Evolutionary conservation across 2,797 vertebrate species (phyloP).

Genomic region (Chloroceryle inda): DNA sequence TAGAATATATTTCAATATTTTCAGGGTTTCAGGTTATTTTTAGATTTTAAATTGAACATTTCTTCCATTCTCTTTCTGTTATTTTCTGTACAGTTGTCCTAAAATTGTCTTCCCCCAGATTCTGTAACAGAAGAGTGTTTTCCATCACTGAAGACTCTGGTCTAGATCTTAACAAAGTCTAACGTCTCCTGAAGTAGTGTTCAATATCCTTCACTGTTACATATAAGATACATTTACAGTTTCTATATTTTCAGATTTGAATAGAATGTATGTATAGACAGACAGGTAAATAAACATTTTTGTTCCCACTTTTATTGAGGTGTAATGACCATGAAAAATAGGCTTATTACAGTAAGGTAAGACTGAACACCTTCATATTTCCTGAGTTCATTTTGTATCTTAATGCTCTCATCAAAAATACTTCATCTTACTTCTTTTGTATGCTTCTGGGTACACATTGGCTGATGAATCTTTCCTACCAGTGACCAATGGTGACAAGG

Average conservation of each 20-base stretch:
- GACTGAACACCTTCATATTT: background rate
- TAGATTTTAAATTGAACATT: background rate
- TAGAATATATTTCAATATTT: background rate
- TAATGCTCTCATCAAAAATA: background rate
- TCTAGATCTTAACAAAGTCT: background rate
- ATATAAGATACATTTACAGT: background rate
- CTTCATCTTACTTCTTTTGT: background rate
- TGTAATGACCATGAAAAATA: background rate
- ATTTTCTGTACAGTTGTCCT: conserved; percentile 4
- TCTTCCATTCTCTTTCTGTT: background rate
- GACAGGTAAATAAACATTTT: background rate
- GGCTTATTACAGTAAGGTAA: background rate
- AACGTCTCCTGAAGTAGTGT: background rate
- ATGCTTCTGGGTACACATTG: background rate
- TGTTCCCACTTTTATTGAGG: background rate
- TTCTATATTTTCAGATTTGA: background rate
- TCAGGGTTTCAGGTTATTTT: background rate
- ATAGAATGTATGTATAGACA: background rate
- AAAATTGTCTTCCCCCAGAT: background rate
- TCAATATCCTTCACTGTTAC: background rate
- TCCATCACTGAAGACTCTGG: background rate
- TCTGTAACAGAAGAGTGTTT: background rate
- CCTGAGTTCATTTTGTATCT: background rate
- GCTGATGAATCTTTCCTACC: background rate
- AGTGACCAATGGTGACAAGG: background rate